Base-by-base conservation (phyloP, 2,888 invertebrate species). In the Papilio elwesi region DNA sequence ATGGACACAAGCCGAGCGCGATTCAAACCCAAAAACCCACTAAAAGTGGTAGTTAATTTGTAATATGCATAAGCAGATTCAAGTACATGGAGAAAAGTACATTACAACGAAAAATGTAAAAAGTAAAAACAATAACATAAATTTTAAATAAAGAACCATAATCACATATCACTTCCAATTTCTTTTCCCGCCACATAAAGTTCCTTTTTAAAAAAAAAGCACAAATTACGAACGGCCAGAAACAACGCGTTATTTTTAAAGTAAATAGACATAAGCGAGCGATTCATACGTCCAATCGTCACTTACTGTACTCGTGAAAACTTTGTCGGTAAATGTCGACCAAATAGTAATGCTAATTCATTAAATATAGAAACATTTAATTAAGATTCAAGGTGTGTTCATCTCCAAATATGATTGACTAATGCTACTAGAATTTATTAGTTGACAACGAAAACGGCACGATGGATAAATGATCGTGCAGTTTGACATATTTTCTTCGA, bases 401-500 rank as follows among this genome's bases (percentile, higher is more conserved):
- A 73, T 68, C 74, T 71, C 88, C 86, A 87, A 90, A 88, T 87
- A 80, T 74, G 86, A 79, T 76, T 52, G 74, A 74, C 74, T 77
- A 78, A 80, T 78, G 68, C 74, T 73, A 77, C 62, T 71, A 51
- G 83, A 83, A 84, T 83, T 77, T 80, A 81, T 79, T 77, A 82
- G 73, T 76, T 78, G 78, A 68, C 78, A 71, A 76, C 76, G 76
- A 78, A 86, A 88, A 78, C 82, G 80, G 90, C 87, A 84, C 88
- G 87, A 85, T 87, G 87, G 88, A 89, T 90, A 86, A 88, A 85
- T 90, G 87, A 90, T 88, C 83, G 83, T n/a, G 47, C 57, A 15
- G 69, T 51, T 57, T 47, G 26, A 43, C 55, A 68, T 49, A 68
- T 68, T 68, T 72, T 64, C 68, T 68, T 48, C n/a, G 48, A 73